Evolutionary conservation across 2,797 vertebrate genomes (phyloP).

Genomic region (Pipistrellus pipistrellus): DNA sequence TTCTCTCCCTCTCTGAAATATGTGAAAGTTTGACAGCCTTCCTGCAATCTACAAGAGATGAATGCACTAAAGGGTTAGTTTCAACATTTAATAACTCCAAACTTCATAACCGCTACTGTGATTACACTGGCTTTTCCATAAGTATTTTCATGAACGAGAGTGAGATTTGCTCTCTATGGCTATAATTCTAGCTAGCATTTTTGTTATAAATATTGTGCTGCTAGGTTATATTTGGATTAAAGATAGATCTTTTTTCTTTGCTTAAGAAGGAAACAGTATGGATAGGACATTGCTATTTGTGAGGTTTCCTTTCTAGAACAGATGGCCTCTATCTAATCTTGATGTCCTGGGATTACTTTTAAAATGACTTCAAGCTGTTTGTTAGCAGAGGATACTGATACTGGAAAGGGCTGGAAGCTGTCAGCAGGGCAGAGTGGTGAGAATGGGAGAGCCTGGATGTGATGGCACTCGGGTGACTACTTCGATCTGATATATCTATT

Average conservation of each 20-base stretch:
- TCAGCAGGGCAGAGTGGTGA: not conserved
- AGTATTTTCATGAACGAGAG: conserved; percentile 10
- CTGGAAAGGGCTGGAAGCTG: not conserved
- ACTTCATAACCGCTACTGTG: not conserved
- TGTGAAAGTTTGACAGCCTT: not conserved
- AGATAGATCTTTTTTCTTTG: conserved; percentile 50
- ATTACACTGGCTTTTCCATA: not conserved
- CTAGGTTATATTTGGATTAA: not conserved
- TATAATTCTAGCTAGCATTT: conserved; percentile 13
- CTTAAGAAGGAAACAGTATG: conserved; percentile 46
- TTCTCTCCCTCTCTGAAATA: not conserved
- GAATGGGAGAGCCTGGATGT: not conserved
- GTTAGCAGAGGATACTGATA: not conserved
- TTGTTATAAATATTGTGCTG: not conserved
- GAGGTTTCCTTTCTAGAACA: conserved; percentile 42
- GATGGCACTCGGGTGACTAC: not conserved
- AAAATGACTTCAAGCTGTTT: not conserved
- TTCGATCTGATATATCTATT: not conserved
- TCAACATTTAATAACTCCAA: not conserved
- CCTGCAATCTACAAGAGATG: not conserved
- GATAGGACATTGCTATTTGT: conserved; percentile 23
- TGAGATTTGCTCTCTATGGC: not conserved
- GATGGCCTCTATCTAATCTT: not conserved
- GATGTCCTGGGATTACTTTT: conserved; percentile 33
- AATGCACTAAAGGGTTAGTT: not conserved